These are phyloP conservation scores for Drosophila lacertosa DNA, from an alignment of 1,140 invertebrate species.

Conservation along the genomic window DNA sequence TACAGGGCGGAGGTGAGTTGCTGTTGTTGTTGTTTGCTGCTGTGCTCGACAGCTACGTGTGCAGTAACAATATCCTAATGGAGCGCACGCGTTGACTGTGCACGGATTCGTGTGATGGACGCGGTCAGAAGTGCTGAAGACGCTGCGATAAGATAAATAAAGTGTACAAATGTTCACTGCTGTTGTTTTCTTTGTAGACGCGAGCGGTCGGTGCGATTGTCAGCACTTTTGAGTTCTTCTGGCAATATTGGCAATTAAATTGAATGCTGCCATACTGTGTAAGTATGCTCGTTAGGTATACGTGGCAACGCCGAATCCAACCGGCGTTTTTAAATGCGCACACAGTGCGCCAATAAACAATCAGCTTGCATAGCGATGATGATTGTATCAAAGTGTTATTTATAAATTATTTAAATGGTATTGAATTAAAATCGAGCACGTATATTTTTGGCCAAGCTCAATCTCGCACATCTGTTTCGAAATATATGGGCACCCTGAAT, in stretches of 20 bases:
- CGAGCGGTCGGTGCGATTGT: background rate
- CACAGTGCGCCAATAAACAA: too few species aligned
- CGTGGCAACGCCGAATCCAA: background rate
- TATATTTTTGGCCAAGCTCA: too few species aligned
- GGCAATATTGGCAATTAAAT: background rate
- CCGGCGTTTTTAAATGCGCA: background rate
- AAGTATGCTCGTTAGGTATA: background rate
- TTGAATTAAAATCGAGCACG: too few species aligned
- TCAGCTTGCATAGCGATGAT: too few species aligned
- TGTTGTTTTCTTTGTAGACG: background rate
- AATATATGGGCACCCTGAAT: background rate
- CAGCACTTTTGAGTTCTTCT: conserved; percentile 1
- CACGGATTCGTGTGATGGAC: conserved; percentile 3
- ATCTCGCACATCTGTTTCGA: background rate
- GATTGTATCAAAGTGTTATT: too few species aligned
- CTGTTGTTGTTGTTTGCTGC: too few species aligned
- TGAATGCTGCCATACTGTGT: background rate
- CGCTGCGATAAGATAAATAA: conserved; percentile 46
- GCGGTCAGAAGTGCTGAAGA: conserved; percentile 7
- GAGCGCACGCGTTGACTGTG: background rate
- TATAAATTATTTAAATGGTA: background rate
- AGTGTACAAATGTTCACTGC: conserved; percentile 16
- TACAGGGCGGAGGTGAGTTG: background rate
- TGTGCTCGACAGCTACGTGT: background rate
- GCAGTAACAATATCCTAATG: background rate